Conservation (phyloP, 2,888 invertebrate species). For the Pediacus dermestoides region DNA sequence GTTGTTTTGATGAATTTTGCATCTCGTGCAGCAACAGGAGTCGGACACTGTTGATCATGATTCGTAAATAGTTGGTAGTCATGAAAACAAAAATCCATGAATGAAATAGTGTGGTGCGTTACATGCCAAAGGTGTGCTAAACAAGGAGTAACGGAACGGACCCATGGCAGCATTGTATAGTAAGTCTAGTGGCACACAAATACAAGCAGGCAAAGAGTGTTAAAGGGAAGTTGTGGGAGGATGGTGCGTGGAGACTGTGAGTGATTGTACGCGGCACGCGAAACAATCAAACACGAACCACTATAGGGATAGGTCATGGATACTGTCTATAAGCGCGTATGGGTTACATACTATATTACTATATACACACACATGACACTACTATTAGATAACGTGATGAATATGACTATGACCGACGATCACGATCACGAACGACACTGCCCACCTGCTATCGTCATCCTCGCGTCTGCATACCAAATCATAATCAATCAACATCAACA, state of each 20-base stretch:
- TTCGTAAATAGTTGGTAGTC: constrained; percentile 31
- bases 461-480: too few relatives aligned
- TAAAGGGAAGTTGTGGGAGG: constrained; percentile 13
- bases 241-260: constrained; percentile 21
- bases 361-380: constrained; percentile 13
- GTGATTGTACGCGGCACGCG: constrained; percentile 28
- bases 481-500: too few relatives aligned
- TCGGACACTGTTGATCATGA: constrained; percentile 7
- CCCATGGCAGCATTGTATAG: not conserved
- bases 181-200: too few relatives aligned
- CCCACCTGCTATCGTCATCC: too few relatives aligned
- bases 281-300: constrained; percentile 29
- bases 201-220: not conserved
- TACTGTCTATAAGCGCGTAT: constrained; percentile 10
- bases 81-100: constrained; percentile 29
- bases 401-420: constrained; percentile 8
- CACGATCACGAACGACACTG: too few relatives aligned
- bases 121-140: constrained; percentile 20
- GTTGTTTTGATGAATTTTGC: too few relatives aligned
- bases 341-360: too few relatives aligned
- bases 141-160: constrained; percentile 16
- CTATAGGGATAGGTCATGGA: constrained; percentile 16
- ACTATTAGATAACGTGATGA: constrained; percentile 8
- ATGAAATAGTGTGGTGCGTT: constrained; percentile 24
- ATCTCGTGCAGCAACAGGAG: too few relatives aligned